phyloP scores from a whole-genome alignment of 2,113 vertebrate genomes.

The Myxocyprinus asiaticus region DNA sequence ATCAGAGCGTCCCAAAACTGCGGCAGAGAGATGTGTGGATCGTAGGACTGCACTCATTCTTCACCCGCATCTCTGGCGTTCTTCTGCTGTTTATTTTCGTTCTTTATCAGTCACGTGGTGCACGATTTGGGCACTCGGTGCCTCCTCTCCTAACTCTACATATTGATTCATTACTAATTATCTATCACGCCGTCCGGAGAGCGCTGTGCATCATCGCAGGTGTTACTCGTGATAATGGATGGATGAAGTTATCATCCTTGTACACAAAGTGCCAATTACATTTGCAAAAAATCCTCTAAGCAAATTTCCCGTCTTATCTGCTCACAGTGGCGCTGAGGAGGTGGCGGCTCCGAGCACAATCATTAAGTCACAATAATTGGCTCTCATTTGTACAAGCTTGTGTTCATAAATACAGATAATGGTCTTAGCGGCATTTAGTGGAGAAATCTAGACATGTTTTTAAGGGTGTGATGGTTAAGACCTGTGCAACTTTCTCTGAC shows the following conservation, averaged over 20 bases:
- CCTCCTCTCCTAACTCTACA: slow-evolving; percentile 38
- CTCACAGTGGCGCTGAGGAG: slow-evolving; percentile 62
- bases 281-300: slow-evolving; percentile 82
- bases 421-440: slow-evolving; percentile 67
- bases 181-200: slow-evolving; percentile 58
- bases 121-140: slow-evolving; percentile 9
- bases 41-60: slow-evolving; percentile 45
- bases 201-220: slow-evolving; percentile 74
- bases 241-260: slow-evolving; percentile 80
- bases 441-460: slow-evolving; percentile 45
- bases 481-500: not conserved
- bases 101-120: slow-evolving; percentile 52
- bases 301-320: slow-evolving; percentile 77
- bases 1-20: slow-evolving; percentile 47
- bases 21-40: slow-evolving; percentile 34
- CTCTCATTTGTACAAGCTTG: slow-evolving; percentile 76
- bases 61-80: slow-evolving; percentile 42
- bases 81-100: slow-evolving; percentile 49
- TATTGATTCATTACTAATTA: slow-evolving; percentile 69
- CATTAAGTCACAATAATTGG: slow-evolving; percentile 79
- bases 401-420: slow-evolving; percentile 73
- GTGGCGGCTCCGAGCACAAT: slow-evolving; percentile 69
- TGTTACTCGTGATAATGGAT: slow-evolving; percentile 83
- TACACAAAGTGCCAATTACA: slow-evolving; percentile 77
- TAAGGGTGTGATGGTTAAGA: not conserved